Conservation (phyloP, 2,888 invertebrate genomes). For the Cataglyphis cursor region DNA sequence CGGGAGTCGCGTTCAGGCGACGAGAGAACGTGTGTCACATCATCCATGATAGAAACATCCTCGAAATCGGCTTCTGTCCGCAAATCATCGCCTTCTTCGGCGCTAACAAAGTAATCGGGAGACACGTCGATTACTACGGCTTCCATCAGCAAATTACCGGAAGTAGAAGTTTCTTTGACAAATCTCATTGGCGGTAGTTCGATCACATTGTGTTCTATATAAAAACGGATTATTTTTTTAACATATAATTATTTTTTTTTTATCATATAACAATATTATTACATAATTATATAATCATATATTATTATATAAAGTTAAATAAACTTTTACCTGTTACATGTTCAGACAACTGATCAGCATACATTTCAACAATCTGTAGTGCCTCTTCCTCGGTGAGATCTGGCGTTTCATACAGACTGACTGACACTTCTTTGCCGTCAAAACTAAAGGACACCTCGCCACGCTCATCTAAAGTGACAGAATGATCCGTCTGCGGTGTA, state of each 20-base stretch:
- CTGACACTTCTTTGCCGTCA: constrained; percentile 96
- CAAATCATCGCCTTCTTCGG: constrained; percentile 94
- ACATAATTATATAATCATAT: neutral
- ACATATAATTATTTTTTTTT: neutral
- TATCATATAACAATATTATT: neutral
- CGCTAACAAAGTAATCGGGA: constrained; percentile 93
- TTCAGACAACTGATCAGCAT: constrained; percentile 96
- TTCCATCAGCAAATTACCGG: constrained; percentile 95
- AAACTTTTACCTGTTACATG: constrained; percentile 90
- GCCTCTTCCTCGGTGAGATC: constrained; percentile 97
- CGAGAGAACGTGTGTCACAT: constrained; percentile 87
- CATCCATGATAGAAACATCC: constrained; percentile 94
- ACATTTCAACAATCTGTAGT: constrained; percentile 96
- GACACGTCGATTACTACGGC: constrained; percentile 96
- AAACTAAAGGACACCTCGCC: constrained; percentile 96
- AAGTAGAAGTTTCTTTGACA: constrained; percentile 95
- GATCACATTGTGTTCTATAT: constrained; percentile 93
- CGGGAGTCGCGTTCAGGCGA: constrained; percentile 72
- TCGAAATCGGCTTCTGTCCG: constrained; percentile 95
- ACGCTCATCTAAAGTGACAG: constrained; percentile 92
- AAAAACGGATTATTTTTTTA: constrained; percentile 9
- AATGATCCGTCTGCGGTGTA: constrained; percentile 91
- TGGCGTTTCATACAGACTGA: constrained; percentile 96
- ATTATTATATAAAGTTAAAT: neutral
- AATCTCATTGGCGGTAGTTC: constrained; percentile 95